These are phyloP conservation scores for Salvelinus alpinus DNA, from an alignment of 2,113 vertebrate species.

Conservation along the genomic window DNA sequence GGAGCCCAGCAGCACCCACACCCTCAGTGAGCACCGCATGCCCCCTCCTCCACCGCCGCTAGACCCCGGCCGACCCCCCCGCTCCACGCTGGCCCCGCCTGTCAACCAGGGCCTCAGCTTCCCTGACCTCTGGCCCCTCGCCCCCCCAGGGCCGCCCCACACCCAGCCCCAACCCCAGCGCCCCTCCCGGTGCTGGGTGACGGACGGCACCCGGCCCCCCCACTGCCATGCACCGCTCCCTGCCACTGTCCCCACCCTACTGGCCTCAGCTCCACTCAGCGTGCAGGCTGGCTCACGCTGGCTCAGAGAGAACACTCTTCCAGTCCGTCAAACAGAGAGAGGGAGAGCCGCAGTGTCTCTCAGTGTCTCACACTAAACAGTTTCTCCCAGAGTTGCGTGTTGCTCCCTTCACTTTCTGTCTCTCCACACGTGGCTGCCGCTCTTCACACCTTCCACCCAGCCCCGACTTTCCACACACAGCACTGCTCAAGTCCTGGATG, in stretches of 20 bases:
- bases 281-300: neutral
- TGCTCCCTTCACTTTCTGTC: slow-evolving; percentile 10
- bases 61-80: slow-evolving; percentile 28
- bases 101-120: slow-evolving; percentile 31
- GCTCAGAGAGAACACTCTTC: neutral
- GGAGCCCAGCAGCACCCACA: slow-evolving; percentile 87
- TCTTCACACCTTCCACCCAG: slow-evolving; percentile 13
- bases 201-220: slow-evolving; percentile 73
- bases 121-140: slow-evolving; percentile 19
- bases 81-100: slow-evolving; percentile 7
- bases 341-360: slow-evolving; percentile 8
- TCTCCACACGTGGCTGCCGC: slow-evolving; percentile 26
- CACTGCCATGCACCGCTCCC: slow-evolving; percentile 72
- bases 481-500: slow-evolving; percentile 1
- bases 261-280: slow-evolving; percentile 32
- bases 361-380: slow-evolving; percentile 22
- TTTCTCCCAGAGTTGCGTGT: slow-evolving; percentile 3
- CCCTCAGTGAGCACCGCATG: slow-evolving; percentile 88
- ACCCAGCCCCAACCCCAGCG: slow-evolving; percentile 46
- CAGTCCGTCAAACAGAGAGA: neutral
- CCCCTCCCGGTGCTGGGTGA: slow-evolving; percentile 64
- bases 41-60: slow-evolving; percentile 37
- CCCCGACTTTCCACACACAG: neutral
- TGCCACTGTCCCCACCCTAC: slow-evolving; percentile 60
- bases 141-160: slow-evolving; percentile 56